Evolutionary conservation across 2,113 vertebrate species (phyloP).

Genomic region (Diadophis punctatus): DNA sequence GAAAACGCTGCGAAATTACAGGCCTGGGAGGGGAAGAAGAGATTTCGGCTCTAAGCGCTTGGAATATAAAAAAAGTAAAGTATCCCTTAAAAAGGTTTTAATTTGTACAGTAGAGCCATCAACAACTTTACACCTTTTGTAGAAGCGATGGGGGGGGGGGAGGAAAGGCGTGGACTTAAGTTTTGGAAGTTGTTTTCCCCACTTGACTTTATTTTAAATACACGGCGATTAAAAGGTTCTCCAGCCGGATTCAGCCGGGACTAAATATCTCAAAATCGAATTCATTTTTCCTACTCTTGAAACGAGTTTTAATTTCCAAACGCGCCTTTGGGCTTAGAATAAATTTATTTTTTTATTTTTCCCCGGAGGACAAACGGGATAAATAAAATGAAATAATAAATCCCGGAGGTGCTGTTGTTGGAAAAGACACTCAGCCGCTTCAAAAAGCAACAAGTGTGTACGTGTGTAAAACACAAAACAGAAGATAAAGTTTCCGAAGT

Average conservation of each 20-base stretch:
- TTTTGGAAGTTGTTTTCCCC: not conserved
- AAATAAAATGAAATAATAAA: not conserved
- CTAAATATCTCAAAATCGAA: conserved; percentile 36
- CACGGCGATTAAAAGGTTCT: conserved; percentile 35
- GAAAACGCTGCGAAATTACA: not conserved
- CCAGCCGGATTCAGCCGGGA: conserved; percentile 23
- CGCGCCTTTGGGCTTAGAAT: not conserved
- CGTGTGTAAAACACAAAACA: not conserved
- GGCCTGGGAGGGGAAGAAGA: not conserved
- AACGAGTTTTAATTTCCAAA: not conserved
- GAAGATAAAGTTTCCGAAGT: not conserved
- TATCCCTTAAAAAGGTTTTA: not conserved
- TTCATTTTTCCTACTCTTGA: not conserved
- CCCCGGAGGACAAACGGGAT: too few relatives aligned
- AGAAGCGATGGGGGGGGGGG: too few relatives aligned
- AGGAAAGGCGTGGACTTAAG: not conserved
- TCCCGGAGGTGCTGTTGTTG: not conserved
- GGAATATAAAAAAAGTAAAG: not conserved
- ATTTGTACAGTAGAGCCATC: not conserved
- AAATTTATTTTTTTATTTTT: too few relatives aligned
- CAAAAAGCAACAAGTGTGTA: not conserved
- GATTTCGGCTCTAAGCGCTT: not conserved
- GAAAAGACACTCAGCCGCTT: too few relatives aligned
- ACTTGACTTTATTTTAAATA: conserved; percentile 29
- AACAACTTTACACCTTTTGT: not conserved